phyloP scores from a whole-genome alignment of 2,113 vertebrate genomes.

The Loxodonta africana region DNA sequence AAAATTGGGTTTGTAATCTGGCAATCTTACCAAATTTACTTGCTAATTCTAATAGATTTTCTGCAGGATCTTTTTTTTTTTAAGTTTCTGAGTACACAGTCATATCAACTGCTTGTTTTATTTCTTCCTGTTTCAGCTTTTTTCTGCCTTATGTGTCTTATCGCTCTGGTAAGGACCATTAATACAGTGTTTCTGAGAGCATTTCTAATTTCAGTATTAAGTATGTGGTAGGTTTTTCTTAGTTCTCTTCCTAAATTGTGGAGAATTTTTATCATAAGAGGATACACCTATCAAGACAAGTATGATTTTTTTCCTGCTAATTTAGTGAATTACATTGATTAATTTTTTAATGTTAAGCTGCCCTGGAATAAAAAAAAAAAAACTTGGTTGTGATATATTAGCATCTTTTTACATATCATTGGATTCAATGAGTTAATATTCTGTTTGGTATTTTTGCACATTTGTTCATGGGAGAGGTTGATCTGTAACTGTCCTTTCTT shows the following conservation, averaged over 20 bases:
- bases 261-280: conserved; percentile 9
- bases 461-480: background rate
- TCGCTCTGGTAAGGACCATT: background rate
- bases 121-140: background rate
- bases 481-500: conserved; percentile 18
- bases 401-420: background rate
- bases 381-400: background rate
- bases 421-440: conserved; percentile 22
- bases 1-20: background rate
- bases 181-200: background rate
- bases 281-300: background rate
- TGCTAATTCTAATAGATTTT: conserved; percentile 48
- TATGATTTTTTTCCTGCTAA: background rate
- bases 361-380: background rate
- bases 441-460: background rate
- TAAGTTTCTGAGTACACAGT: background rate
- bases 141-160: background rate
- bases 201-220: background rate
- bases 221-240: background rate
- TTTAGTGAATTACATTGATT: background rate
- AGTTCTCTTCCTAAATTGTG: background rate
- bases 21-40: background rate
- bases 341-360: background rate
- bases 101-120: background rate
- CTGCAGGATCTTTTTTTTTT: background rate